phyloP scores from a whole-genome alignment of 2,797 vertebrate genomes.

The Monodelphis domestica region DNA sequence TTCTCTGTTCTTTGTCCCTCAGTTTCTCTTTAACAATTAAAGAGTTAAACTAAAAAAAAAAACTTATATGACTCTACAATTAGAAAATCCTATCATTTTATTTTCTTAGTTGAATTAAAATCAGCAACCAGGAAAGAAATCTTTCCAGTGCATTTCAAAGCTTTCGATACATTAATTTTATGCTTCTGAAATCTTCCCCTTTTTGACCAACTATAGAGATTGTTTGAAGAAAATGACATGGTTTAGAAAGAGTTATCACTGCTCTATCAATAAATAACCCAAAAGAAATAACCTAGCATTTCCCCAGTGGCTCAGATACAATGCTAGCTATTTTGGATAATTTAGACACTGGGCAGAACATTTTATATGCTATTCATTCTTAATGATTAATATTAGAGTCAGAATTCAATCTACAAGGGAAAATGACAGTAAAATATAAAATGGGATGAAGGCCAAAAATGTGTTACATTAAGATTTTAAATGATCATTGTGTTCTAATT shows the following conservation, averaged over 20 bases:
- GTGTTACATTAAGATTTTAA: too few species aligned
- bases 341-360: background rate
- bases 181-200: background rate
- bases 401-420: background rate
- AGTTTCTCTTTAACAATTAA: background rate
- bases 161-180: background rate
- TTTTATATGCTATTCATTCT: background rate
- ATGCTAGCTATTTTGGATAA: background rate
- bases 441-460: too few species aligned
- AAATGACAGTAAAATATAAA: background rate
- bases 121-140: background rate
- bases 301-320: background rate
- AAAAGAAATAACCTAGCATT: background rate
- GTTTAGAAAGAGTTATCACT: background rate
- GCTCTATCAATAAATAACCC: background rate
- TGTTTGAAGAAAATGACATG: background rate
- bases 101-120: background rate
- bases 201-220: background rate
- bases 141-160: background rate
- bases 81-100: background rate
- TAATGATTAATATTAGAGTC: background rate
- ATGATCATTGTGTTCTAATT: too few species aligned
- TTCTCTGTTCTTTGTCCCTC: too few species aligned
- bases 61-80: too few species aligned
- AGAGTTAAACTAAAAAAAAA: too few species aligned